These are phyloP conservation scores for Suncus etruscus DNA, from an alignment of 2,113 vertebrate species.

Conservation along the genomic window DNA sequence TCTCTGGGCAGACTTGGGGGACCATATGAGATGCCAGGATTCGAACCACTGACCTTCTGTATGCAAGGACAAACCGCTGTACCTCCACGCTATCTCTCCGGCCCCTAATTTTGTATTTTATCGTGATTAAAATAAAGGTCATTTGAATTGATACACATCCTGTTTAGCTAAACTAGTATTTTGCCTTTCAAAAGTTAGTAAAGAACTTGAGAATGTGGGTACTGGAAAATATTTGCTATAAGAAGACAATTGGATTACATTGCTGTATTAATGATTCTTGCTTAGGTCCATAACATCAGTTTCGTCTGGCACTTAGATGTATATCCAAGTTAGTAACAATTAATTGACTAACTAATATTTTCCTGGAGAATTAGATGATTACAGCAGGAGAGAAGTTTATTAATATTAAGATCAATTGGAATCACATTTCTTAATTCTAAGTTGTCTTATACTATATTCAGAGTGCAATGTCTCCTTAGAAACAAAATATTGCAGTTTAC, in stretches of 20 bases:
- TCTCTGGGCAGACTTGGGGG: too few species aligned
- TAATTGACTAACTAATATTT: neutral
- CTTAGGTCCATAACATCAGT: neutral
- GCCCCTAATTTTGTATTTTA: neutral
- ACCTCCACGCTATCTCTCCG: too few species aligned
- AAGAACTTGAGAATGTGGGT: neutral
- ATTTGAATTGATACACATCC: neutral
- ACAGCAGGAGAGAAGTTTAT: neutral
- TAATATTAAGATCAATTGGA: neutral
- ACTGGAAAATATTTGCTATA: neutral
- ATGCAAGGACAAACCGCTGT: too few species aligned
- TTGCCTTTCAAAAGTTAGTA: neutral
- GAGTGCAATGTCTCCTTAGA: neutral
- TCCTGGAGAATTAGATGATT: neutral
- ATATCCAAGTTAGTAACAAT: neutral
- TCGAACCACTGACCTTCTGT: too few species aligned
- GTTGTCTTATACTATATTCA: neutral
- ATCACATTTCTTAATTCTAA: neutral
- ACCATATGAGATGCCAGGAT: too few species aligned
- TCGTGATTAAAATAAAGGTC: neutral
- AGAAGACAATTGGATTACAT: neutral
- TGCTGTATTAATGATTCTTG: neutral
- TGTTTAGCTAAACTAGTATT: neutral
- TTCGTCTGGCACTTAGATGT: neutral
- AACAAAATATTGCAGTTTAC: neutral